phyloP scores from a whole-genome alignment of 2,888 invertebrate species.

The Tachystola acroxantha region DNA sequence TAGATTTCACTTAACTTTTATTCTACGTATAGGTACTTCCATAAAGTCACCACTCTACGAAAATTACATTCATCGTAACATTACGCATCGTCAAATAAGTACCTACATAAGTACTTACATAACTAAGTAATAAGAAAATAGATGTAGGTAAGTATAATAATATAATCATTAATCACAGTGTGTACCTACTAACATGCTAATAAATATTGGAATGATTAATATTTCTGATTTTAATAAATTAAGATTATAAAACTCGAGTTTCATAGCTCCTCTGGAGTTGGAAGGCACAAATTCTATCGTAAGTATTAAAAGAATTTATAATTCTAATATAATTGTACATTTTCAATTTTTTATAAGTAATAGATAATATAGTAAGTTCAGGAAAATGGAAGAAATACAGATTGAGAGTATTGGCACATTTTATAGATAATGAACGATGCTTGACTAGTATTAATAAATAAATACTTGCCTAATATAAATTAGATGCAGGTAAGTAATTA shows the following conservation, averaged over 20 bases:
- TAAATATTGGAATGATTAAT: conserved; percentile 61
- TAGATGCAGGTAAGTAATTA: background rate
- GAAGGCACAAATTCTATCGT: conserved; percentile 19
- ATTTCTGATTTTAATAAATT: conserved; percentile 35
- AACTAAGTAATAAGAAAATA: conserved; percentile 51
- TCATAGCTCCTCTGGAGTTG: conserved; percentile 16
- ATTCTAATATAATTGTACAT: conserved; percentile 44
- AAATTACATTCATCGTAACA: conserved; percentile 57
- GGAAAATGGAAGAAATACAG: too few relatives aligned
- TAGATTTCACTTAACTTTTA: conserved; percentile 26
- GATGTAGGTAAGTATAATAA: conserved; percentile 25
- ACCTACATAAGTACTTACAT: conserved; percentile 19
- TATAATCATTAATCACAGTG: conserved; percentile 59
- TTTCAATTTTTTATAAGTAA: conserved; percentile 15
- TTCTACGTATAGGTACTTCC: conserved; percentile 69
- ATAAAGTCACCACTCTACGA: conserved; percentile 52
- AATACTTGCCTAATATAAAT: conserved; percentile 3
- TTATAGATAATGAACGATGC: conserved; percentile 1
- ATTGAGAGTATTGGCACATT: conserved; percentile 37
- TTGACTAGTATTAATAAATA: conserved; percentile 16
- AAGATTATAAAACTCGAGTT: conserved; percentile 10
- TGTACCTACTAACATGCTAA: conserved; percentile 47
- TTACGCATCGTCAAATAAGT: conserved; percentile 41
- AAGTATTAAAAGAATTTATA: conserved; percentile 28
- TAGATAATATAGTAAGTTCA: too few relatives aligned